Evolutionary conservation across 2,797 vertebrate genomes (phyloP), one percentile per base, ranked within the genome.

Genomic region (Chiroxiphia lanceolata): DNA sequence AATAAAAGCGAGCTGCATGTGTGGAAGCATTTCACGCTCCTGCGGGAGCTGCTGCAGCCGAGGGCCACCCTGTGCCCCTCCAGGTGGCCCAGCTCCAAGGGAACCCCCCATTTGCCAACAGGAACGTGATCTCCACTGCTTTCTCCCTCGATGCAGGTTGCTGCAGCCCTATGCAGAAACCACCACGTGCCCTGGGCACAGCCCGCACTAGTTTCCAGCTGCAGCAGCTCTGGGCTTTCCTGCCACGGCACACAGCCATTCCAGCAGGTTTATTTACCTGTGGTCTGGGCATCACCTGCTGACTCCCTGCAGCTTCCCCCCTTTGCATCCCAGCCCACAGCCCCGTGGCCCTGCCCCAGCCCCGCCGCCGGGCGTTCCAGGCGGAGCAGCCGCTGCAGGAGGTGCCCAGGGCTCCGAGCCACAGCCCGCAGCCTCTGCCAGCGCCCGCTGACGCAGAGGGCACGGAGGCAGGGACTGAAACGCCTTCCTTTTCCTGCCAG

Each of bases 21-120:
- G 79, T 31, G 87, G 70, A 95, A 90, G 79, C 76, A 83, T 78
- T 94, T 94, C 78, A 64, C 60, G 45, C 75, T 84, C 57, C 75
- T 34, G n/a, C 3, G 0, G 68, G 70, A 92, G 74, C 5, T 48
- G 48, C 81, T 36, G 50, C 0, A 0, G 77, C 59, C 4, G 0
- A n/a, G 36, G 36, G 33, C 21, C 59, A 19, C 63, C 38, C 90
- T 3, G 38, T 1, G 1, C 27, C 29, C 34, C 54, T 33, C 7
- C 3, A 1, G 67, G 45, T 42, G 13, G 50, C n/a, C 65, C 59
- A 9, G 69, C 56, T 48, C 68, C 57, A 6, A 10, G 74, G 27
- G 44, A 65, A 33, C 10, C 11, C 63, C 3, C 0, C 1, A 1
- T 40, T 22, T 57, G 33, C 75, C 2, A 9, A 9, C 0, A 36